Conservation (phyloP, 2,113 vertebrate species). For the Balaeniceps rex region DNA sequence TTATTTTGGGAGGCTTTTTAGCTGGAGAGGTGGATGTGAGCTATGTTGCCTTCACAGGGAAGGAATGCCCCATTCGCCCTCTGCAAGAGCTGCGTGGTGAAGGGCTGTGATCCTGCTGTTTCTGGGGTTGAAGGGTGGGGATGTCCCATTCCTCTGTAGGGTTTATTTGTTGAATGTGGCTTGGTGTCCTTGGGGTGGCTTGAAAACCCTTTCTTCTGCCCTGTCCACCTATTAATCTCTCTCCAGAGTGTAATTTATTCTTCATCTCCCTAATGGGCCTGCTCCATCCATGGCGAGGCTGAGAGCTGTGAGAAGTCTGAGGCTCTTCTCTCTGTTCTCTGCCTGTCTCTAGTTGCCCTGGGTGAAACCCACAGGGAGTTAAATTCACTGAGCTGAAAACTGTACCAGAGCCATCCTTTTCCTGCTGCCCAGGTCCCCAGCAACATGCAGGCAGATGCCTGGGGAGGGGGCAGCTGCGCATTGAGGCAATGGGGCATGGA, state of each 20-base stretch:
- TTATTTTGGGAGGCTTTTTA: neutral
- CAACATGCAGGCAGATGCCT: neutral
- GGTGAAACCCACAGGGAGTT: neutral
- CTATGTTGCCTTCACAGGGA: rapidly evolving
- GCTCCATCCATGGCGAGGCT: neutral
- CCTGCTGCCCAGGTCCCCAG: rapidly evolving
- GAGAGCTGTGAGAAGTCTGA: neutral
- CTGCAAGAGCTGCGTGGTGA: rapidly evolving
- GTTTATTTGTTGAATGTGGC: neutral
- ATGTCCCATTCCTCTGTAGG: rapidly evolving
- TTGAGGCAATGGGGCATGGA: neutral
- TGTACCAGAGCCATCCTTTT: neutral
- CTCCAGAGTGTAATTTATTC: neutral
- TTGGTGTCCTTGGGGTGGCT: neutral
- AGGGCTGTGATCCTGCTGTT: neutral
- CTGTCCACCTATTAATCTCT: neutral
- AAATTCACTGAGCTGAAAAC: neutral
- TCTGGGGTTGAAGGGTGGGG: neutral
- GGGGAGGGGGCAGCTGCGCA: neutral
- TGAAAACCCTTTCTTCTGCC: neutral
- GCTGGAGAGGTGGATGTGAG: no score
- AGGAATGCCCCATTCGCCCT: neutral
- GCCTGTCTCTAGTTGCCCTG: neutral
- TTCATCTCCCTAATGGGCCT: neutral
- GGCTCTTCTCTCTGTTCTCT: neutral